Evolutionary conservation across 2,113 vertebrate species (phyloP), one percentile per base, ranked within the genome.

Genomic region (Xenopus tropicalis): DNA sequence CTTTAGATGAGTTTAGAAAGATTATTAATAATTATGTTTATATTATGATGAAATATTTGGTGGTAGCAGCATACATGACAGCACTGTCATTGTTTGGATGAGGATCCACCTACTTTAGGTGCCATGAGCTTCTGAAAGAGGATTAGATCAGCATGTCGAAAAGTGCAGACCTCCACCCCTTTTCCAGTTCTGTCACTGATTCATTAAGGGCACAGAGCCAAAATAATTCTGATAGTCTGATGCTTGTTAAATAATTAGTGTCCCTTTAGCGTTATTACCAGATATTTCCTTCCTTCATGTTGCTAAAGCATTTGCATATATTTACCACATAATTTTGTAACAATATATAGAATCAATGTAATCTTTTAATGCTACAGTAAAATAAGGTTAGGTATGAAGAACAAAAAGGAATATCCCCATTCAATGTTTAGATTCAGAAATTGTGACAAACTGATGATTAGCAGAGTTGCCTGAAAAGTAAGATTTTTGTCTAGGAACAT

Each of bases 141-240:
- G 43, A 48, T 46, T 21, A 66, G 20, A 48, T 66, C 43, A 9
- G 3, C 21, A 23, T 66, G 44, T 13, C 7, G 6, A 12, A 22
- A 16, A 3, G 21, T 11, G 21, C 20, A 66, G 43, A 66, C 44
- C 22, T 14, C 64, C 20, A 11, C 44, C 23, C 64, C 64, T 51
- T 66, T 66, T 66, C 64, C 29, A 65, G 62, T 66, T 51, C 43
- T 66, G 43, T 66, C 12, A 66, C 64, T 66, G 64, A 66, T 48
- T 66, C 64, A 66, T 43, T 5, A 14, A 43, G 42, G 44, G 64
- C n/a, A 43, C n/a, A 12, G 8, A n/a, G 42, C 64, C 64, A 48
- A 16, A 43, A 23, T 21, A 51, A 43, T 23, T 48, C 1, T 13
- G 14, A 59, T 17, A 24, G 57, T 7, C 22, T 23, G 21, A 23